Base-by-base conservation (phyloP, 2,113 vertebrate species). In the Galeopterus variegatus region DNA sequence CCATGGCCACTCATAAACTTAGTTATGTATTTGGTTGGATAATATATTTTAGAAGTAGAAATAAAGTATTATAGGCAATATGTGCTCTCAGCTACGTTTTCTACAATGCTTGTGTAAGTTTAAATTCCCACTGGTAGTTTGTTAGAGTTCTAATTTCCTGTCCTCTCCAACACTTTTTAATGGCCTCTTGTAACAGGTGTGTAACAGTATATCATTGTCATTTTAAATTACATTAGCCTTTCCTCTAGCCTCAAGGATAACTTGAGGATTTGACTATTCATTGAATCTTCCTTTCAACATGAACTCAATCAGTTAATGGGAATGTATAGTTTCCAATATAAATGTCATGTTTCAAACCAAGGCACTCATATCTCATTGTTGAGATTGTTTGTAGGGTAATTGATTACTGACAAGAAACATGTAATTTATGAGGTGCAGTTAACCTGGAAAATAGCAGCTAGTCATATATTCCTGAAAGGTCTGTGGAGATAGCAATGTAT, bases 191-290 rank as follows among this genome's bases (percentile, higher is more conserved):
- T 80, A 45, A 72, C 58, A 19, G 18, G 3, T 67, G 3, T 84
- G 24, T 45, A 58, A 14, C 12, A 73, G 26, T 70, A 84, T 36
- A 33, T 70, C 26, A 70, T 24, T 85, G n/a, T n/a, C 70, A 15
- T 56, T 91, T 72, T 88, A 69, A 70, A 26, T 87, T 67, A 13
- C 62, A 80, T 65, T 80, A 64, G 28, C n/a, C 60, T 95, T 84
- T 87, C 41, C 88, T 96, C 12, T 67, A 81, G 15, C 12, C 5
- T 56, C 26, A 62, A 75, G 52, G 26, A 80, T 86, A 93, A 81
- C 1, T 21, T 8, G 0, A 81, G 15, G 15, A 52, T 86, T 67
- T 86, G 52, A n/a, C 82, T 91, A 18, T 45, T 69, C 70, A 6
- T 19, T 52, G 64, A 81, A 7, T 80, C 15, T 52, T 90, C 28